Evolutionary conservation across 2,113 vertebrate genomes (phyloP).

Genomic region (Romanogobio albipinnatus): DNA sequence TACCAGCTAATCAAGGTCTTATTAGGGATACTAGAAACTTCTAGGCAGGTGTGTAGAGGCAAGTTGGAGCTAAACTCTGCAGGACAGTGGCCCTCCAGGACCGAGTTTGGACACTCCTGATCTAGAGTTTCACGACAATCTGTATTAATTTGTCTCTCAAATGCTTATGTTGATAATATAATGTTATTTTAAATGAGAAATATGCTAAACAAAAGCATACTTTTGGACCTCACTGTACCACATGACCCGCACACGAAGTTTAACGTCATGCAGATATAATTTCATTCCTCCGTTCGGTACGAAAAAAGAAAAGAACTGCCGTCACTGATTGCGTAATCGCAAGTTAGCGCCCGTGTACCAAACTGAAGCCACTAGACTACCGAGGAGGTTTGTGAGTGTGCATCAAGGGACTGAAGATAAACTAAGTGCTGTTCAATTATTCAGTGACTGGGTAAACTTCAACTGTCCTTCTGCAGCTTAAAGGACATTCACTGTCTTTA

Average conservation of each 20-base stretch:
- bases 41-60: too few species aligned
- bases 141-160: neutral
- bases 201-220: neutral
- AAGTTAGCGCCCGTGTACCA: neutral
- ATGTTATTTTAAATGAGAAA: neutral
- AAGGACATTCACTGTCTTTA: conserved; percentile 39
- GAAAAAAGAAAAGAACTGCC: neutral
- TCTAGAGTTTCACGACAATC: too few species aligned
- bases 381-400: neutral
- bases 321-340: neutral
- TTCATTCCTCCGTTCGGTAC: neutral
- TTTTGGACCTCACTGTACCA: neutral
- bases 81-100: too few species aligned
- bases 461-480: conserved; percentile 41
- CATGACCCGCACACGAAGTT: neutral
- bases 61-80: too few species aligned
- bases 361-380: neutral
- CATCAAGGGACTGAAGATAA: conserved; percentile 34
- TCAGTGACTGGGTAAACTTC: conserved; percentile 53
- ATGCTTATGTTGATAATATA: neutral
- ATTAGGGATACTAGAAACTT: too few species aligned
- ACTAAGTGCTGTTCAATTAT: conserved; percentile 55
- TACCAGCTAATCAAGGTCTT: too few species aligned
- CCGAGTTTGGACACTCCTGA: too few species aligned
- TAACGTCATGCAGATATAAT: neutral